Evolutionary conservation across 1,140 invertebrate genomes (phyloP).

Genomic region (Daktulosphaira vitifoliae): DNA sequence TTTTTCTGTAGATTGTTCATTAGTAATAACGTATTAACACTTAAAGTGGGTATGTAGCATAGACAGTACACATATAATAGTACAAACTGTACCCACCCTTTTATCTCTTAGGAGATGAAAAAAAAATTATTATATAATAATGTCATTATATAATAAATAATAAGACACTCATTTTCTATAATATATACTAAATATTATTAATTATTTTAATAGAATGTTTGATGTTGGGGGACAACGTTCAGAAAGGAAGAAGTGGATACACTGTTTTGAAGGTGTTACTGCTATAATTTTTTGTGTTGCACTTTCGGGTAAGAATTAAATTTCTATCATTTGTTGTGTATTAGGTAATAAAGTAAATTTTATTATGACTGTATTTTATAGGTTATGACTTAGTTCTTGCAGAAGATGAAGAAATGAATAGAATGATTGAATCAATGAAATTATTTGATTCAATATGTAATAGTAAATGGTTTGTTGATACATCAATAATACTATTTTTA

Average conservation of each 20-base stretch:
- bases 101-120: no score
- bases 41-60: no score
- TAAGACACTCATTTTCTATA: no score
- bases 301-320: conserved; percentile 57
- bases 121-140: no score
- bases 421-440: conserved; percentile 89
- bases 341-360: neutral
- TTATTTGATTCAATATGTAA: conserved; percentile 95
- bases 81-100: no score
- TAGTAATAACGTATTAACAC: no score
- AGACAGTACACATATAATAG: no score
- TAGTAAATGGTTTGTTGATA: conserved; percentile 96
- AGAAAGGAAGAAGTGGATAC: conserved; percentile 96
- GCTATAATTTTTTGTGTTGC: conserved; percentile 96
- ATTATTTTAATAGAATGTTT: conserved; percentile 60
- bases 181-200: no score
- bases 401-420: conserved; percentile 61
- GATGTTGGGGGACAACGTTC: conserved; percentile 88
- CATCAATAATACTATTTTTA: conserved; percentile 93
- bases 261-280: conserved; percentile 93
- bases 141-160: no score
- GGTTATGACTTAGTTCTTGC: conserved; percentile 65
- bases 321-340: neutral
- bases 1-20: no score
- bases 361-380: conserved; percentile 41